Conservation (phyloP, 2,888 invertebrate species). For the Rotaria magnacalcarata region DNA sequence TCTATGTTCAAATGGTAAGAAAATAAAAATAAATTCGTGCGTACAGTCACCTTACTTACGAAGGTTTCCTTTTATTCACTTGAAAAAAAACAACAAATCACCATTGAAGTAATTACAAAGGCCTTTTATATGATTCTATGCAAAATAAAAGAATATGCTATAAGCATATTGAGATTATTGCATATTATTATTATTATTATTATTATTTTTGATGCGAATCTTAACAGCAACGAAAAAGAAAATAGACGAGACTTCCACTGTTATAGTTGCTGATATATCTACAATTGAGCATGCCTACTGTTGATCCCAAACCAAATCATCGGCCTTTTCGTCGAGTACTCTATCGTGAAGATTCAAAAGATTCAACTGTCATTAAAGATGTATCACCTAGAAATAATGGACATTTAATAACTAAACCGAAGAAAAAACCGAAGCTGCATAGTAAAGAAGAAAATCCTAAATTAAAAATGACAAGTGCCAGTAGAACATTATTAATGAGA, state of each 20-base stretch:
- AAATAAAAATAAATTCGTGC: conserved; percentile 3
- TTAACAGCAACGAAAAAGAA: too few species aligned
- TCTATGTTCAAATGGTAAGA: conserved; percentile 1
- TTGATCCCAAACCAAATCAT: not conserved
- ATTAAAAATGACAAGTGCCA: not conserved
- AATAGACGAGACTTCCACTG: too few species aligned
- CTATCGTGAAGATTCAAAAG: conserved; percentile 17
- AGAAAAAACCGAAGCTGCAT: not conserved
- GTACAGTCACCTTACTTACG: not conserved
- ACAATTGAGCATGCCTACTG: not conserved
- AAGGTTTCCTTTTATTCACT: not conserved
- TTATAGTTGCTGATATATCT: not conserved
- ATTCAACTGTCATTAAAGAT: not conserved
- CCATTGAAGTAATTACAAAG: not conserved
- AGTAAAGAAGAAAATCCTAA: not conserved
- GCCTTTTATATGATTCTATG: not conserved
- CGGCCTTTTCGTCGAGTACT: not conserved
- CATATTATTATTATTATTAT: not conserved
- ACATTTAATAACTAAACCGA: not conserved
- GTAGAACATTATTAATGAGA: not conserved
- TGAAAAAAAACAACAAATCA: not conserved
- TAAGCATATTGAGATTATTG: not conserved
- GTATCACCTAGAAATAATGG: not conserved
- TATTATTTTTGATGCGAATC: too few species aligned
- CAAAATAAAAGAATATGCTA: not conserved